phyloP scores from a whole-genome alignment of 2,888 invertebrate genomes.

The Dysmachus trigonus region DNA sequence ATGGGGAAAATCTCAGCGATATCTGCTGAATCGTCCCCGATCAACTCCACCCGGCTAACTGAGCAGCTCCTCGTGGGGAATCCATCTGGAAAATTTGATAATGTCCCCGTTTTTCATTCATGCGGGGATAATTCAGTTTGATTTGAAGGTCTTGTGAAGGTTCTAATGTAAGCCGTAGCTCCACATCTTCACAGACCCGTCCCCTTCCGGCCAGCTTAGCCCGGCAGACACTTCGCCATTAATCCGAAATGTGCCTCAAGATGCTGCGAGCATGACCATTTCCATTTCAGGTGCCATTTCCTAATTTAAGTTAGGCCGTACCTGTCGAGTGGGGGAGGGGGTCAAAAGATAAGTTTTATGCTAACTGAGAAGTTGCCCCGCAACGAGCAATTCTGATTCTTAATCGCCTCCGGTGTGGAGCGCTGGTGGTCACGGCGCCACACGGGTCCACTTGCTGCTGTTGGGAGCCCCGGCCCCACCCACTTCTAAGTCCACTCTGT shows the following conservation, averaged over 20 bases:
- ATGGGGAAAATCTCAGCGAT: neutral
- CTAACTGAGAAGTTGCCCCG: neutral
- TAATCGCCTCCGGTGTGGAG: neutral
- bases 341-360: neutral
- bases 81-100: slow-evolving; percentile 46
- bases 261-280: neutral
- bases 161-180: neutral
- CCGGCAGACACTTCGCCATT: neutral
- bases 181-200: neutral
- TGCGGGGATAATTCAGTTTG: slow-evolving; percentile 44
- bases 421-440: neutral
- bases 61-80: slow-evolving; percentile 12
- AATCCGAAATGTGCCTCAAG: neutral
- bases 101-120: slow-evolving; percentile 26
- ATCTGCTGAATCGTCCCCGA: neutral
- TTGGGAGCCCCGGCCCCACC: neutral
- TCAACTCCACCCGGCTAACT: neutral
- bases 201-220: neutral
- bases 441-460: neutral
- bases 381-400: neutral
- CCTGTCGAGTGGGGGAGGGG: neutral
- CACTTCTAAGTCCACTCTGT: neutral
- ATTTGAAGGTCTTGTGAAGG: neutral
- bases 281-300: neutral
- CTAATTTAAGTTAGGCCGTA: neutral